These are phyloP conservation scores for Pipistrellus kuhlii DNA, from an alignment of 2,797 vertebrate genomes.

Conservation along the genomic window DNA sequence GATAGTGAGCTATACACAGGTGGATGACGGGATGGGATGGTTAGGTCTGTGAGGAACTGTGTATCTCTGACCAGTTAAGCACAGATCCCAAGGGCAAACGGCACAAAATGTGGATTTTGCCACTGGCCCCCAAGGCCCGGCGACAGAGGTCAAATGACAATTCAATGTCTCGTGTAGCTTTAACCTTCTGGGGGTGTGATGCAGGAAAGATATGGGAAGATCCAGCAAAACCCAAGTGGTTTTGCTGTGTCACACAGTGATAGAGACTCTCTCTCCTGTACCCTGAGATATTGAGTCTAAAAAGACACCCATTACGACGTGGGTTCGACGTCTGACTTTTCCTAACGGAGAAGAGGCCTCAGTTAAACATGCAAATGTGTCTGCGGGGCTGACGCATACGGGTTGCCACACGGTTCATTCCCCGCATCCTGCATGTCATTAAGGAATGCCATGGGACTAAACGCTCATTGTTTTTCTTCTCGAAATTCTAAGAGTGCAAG, in stretches of 20 bases:
- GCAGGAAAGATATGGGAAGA: background rate
- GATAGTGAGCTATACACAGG: accelerated
- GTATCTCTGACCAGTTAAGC: background rate
- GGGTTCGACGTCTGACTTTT: background rate
- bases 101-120: background rate
- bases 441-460: background rate
- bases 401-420: background rate
- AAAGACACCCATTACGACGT: background rate
- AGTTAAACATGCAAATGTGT: background rate
- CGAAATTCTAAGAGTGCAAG: constrained; percentile 14
- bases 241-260: background rate
- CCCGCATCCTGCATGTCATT: background rate
- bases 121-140: background rate
- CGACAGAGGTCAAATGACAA: background rate
- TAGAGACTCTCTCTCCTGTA: background rate
- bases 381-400: background rate
- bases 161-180: background rate
- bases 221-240: background rate
- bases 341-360: background rate
- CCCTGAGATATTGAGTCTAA: too few relatives aligned
- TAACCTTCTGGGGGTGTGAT: background rate
- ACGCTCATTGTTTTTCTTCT: background rate
- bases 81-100: background rate
- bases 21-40: accelerated
- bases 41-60: background rate